These are phyloP conservation scores for Lochmaea capreae DNA, from an alignment of 2,888 invertebrate species.

Conservation along the genomic window DNA sequence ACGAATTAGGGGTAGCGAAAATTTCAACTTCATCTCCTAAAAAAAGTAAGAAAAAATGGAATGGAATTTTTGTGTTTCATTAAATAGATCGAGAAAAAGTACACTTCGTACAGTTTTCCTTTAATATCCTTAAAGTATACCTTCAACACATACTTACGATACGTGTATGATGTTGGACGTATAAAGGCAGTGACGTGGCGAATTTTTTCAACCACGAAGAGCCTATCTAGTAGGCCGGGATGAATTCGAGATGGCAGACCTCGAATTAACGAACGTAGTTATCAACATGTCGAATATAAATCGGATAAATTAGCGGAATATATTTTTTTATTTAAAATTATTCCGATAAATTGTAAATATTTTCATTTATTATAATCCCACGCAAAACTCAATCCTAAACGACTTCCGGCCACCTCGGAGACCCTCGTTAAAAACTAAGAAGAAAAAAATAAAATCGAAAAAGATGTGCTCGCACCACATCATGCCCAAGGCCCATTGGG, in stretches of 20 bases:
- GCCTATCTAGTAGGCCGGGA: constrained; percentile 46
- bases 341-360: too few species aligned
- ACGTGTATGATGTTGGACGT: neutral
- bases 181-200: constrained; percentile 54
- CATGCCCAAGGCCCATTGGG: constrained; percentile 26
- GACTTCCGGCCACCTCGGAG: constrained; percentile 51
- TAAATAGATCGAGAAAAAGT: too few species aligned
- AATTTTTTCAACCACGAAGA: constrained; percentile 44
- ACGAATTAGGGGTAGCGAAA: too few species aligned
- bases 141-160: too few species aligned
- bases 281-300: constrained; percentile 37
- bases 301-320: constrained; percentile 27
- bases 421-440: constrained; percentile 6
- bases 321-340: neutral
- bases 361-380: neutral
- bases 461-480: constrained; percentile 16
- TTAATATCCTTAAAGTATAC: too few species aligned
- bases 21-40: too few species aligned
- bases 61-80: too few species aligned
- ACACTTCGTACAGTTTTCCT: too few species aligned
- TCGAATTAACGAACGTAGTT: constrained; percentile 54
- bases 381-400: constrained; percentile 30
- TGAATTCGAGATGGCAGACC: constrained; percentile 53
- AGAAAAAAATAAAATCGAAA: constrained; percentile 29
- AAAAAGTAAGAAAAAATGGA: too few species aligned